These are phyloP conservation scores for Aphis gossypii DNA, from an alignment of 1,140 invertebrate genomes.

Conservation along the genomic window DNA sequence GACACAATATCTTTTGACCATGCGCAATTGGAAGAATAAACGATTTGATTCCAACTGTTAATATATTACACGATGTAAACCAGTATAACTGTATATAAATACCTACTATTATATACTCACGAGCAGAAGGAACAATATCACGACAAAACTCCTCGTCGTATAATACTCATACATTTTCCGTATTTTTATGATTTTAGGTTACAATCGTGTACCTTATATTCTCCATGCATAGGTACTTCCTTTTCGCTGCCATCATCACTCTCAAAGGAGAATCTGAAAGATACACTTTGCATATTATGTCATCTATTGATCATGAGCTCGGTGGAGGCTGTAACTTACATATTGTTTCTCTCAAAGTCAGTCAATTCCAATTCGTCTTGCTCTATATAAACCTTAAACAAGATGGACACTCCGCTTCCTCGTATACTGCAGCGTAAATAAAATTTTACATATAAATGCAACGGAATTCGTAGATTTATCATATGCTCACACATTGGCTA, in stretches of 20 bases:
- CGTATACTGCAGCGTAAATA: not conserved
- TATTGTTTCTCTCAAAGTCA: not conserved
- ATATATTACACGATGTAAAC: not conserved
- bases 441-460: not conserved
- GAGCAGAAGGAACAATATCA: not conserved
- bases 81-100: not conserved
- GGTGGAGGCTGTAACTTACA: not conserved
- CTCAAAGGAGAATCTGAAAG: not conserved
- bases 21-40: not conserved
- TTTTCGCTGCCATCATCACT: not conserved
- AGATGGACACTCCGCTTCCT: not conserved
- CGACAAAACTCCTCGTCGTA: not conserved
- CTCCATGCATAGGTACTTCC: not conserved
- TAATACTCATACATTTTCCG: not conserved
- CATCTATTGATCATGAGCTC: not conserved
- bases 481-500: not conserved
- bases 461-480: not conserved
- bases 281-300: not conserved
- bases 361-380: not conserved
- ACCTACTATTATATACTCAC: not conserved
- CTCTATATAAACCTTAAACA: not conserved
- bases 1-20: not conserved
- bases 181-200: not conserved
- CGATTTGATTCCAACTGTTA: not conserved
- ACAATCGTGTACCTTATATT: not conserved